Base-by-base conservation (phyloP, 2,113 vertebrate species). In the Rattus rattus region DNA sequence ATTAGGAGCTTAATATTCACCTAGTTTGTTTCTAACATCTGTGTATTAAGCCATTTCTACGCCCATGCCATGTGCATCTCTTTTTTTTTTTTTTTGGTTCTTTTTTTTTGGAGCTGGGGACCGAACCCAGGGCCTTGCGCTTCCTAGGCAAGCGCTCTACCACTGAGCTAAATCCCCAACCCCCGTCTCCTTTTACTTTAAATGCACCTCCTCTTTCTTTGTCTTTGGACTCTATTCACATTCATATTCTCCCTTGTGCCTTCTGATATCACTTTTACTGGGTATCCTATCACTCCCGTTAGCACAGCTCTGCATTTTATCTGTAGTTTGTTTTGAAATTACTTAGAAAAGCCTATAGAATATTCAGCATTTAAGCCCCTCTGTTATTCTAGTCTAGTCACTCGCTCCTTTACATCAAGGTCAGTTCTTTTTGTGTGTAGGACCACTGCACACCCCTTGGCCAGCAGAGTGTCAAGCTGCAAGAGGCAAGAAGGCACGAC, bases 281-380 rank as follows among this genome's bases (percentile, higher is more conserved):
- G 43, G 59, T 63, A 0, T 22, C 17, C n/a, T 79, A 0, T 36
- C 2, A 49, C 17, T 2, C 63, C 22, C 9, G 33, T 81, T 75
- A 87, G 30, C 5, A 30, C 1, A 59, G 20, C 17, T 72, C 24
- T 39, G 67, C 19, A 26, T 75, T 39, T 19, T 70, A 7, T 49
- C 43, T 86, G 8, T 91, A 20, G 77, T 79, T 96, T 88, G 16
- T 83, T 17, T 22, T 22, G 14, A 88, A 97, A 81, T 16, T 63
- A 52, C 20, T 72, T 77, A 70, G 43, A 56, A 36, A 0, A 88
- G 20, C 8, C 70, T 85, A 22, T 52, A 67, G 43, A 85, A 30
- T 77, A 30, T 59, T 39, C 65, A n/a, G 17, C 1, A 6, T 52
- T 65, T 56, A 65, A 70, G 2, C 0, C 1, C 70, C 10, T 88